phyloP scores from a whole-genome alignment of 2,797 vertebrate genomes.

The Hyperoplus lanceolatus region DNA sequence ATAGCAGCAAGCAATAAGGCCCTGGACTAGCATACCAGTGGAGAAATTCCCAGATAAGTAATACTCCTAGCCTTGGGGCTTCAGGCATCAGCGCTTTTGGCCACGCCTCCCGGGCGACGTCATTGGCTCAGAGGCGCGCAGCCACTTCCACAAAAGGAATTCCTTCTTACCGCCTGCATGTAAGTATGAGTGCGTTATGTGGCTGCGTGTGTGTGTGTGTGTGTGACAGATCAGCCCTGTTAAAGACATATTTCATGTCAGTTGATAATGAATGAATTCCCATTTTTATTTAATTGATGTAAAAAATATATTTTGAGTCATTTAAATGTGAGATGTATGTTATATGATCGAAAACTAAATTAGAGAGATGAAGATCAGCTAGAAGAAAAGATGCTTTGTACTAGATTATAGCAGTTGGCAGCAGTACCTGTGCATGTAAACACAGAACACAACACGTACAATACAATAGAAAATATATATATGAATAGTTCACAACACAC shows the following conservation, averaged over 20 bases:
- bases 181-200: slow-evolving; percentile 69
- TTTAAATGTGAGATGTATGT: too few species aligned
- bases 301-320: too few species aligned
- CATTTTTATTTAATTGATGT: too few species aligned
- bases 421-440: too few species aligned
- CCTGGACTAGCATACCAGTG: slow-evolving; percentile 81
- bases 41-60: slow-evolving; percentile 89
- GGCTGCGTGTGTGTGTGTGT: slow-evolving; percentile 42
- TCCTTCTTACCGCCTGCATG: slow-evolving; percentile 83
- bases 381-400: too few species aligned
- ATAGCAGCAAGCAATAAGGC: slow-evolving; percentile 36
- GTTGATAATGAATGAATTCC: too few species aligned
- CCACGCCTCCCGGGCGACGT: slow-evolving; percentile 76
- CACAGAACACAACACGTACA: too few species aligned
- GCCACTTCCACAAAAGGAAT: slow-evolving; percentile 90
- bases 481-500: too few species aligned
- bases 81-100: slow-evolving; percentile 73
- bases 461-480: too few species aligned
- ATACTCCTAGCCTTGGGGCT: slow-evolving; percentile 79
- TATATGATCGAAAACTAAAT: too few species aligned
- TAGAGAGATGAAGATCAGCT: too few species aligned
- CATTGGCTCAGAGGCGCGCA: slow-evolving; percentile 75
- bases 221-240: slow-evolving; percentile 33
- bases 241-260: background rate
- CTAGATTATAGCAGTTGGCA: too few species aligned